phyloP scores from a whole-genome alignment of 2,797 vertebrate species.

The Avahi laniger region DNA sequence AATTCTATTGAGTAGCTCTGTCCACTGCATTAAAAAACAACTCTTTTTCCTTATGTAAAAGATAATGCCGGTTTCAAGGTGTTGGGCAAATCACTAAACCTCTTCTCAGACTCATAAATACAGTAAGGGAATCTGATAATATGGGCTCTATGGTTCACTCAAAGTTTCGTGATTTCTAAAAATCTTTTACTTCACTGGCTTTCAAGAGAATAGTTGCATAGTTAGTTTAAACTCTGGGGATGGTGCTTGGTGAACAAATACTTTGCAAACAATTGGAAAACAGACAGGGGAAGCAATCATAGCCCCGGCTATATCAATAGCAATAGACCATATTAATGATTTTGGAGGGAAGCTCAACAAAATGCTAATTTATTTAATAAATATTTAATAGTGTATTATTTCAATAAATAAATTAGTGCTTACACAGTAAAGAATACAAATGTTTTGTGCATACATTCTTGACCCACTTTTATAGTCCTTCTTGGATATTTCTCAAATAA shows the following conservation, averaged over 20 bases:
- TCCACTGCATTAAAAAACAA: not conserved
- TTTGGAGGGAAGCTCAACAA: conserved; percentile 81
- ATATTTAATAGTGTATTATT: conserved; percentile 86
- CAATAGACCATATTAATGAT: conserved; percentile 77
- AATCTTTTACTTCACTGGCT: conserved; percentile 58
- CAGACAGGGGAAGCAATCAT: conserved; percentile 75
- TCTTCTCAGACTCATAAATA: not conserved
- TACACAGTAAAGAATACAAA: conserved; percentile 86
- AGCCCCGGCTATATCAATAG: conserved; percentile 74
- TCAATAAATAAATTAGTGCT: conserved; percentile 87
- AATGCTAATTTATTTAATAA: conserved; percentile 86
- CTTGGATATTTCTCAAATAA: conserved; percentile 87
- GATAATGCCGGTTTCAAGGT: not conserved
- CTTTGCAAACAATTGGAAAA: conserved; percentile 77
- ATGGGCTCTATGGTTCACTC: not conserved
- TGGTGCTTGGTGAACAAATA: conserved; percentile 71
- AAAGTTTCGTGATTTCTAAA: conserved; percentile 50
- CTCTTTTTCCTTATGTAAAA: not conserved
- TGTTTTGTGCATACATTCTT: conserved; percentile 84
- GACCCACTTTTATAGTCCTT: conserved; percentile 81
- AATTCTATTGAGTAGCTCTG: conserved; percentile 29
- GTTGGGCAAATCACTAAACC: not conserved
- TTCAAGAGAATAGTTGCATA: conserved; percentile 58
- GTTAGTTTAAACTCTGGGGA: conserved; percentile 63
- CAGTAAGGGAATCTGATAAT: conserved; percentile 10